A percentile compares a stretch with the other conserved stretches of the same genome.
phyloP scores from a whole-genome alignment of 1,140 invertebrate genomes.

The Heliconius himera region DNA sequence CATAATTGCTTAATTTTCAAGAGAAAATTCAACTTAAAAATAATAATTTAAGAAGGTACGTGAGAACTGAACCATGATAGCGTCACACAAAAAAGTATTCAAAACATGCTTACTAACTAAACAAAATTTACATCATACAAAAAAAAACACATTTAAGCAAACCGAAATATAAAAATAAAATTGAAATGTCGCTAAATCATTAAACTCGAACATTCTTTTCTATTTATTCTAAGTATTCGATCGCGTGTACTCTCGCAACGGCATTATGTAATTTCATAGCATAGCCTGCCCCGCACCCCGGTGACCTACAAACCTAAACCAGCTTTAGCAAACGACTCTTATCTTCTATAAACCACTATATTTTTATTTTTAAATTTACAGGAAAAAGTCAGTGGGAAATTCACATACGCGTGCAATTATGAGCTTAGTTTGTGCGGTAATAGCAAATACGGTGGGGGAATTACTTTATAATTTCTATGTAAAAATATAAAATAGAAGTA shows the following conservation, averaged over 20 bases:
- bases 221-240: slow-evolving; percentile 31
- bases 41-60: no score
- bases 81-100: no score
- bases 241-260: slow-evolving; percentile 34
- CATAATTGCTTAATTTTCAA: no score
- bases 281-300: slow-evolving; percentile 19
- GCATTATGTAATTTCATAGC: slow-evolving; percentile 36
- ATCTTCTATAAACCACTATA: slow-evolving; percentile 13
- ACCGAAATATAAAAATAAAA: slow-evolving; percentile 1
- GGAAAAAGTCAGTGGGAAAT: not conserved
- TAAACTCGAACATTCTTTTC: slow-evolving; percentile 13
- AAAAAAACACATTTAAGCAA: not conserved
- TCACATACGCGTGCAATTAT: slow-evolving; percentile 1
- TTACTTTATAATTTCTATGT: not conserved
- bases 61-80: no score
- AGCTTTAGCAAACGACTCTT: slow-evolving; percentile 29
- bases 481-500: not conserved
- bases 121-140: not conserved
- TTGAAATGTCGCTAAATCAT: slow-evolving; percentile 17
- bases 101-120: not conserved
- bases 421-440: not conserved
- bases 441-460: not conserved
- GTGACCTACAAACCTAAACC: slow-evolving; percentile 37
- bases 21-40: no score
- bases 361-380: slow-evolving; percentile 16